Percentiles rank a stretch among this genome's conserved stretches.
phyloP scores from a whole-genome alignment of 2,113 vertebrate species.

The Opisthocomus hoazin region DNA sequence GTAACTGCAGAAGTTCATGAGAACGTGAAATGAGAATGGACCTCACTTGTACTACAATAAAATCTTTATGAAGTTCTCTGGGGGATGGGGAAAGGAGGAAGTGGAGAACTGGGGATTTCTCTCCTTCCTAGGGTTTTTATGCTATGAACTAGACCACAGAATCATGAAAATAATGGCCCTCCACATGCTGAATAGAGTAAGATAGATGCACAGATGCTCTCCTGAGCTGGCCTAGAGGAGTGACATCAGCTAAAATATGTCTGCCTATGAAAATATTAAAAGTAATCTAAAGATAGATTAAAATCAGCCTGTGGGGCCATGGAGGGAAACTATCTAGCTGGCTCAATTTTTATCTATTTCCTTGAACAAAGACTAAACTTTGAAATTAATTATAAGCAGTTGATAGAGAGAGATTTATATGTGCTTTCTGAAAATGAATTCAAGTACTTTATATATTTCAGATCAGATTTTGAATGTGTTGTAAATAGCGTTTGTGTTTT shows the following conservation, averaged over 20 bases:
- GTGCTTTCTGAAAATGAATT: not conserved
- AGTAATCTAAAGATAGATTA: not conserved
- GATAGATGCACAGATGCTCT: not conserved
- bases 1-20: not conserved
- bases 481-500: not conserved
- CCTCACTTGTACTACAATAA: not conserved
- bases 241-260: not conserved
- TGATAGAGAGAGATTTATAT: not conserved
- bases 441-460: not conserved
- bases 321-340: not conserved
- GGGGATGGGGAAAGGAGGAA: not conserved
- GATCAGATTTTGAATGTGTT: not conserved
- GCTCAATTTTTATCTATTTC: not conserved
- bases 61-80: slow-evolving; percentile 32
- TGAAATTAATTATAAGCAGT: not conserved
- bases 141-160: not conserved
- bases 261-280: not conserved
- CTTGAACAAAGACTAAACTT: not conserved
- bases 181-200: not conserved
- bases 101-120: not conserved
- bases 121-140: not conserved
- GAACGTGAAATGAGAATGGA: not conserved
- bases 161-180: not conserved
- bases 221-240: not conserved
- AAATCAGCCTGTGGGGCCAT: not conserved